phyloP scores from a whole-genome alignment of 2,113 vertebrate genomes.

The Miniopterus natalensis region DNA sequence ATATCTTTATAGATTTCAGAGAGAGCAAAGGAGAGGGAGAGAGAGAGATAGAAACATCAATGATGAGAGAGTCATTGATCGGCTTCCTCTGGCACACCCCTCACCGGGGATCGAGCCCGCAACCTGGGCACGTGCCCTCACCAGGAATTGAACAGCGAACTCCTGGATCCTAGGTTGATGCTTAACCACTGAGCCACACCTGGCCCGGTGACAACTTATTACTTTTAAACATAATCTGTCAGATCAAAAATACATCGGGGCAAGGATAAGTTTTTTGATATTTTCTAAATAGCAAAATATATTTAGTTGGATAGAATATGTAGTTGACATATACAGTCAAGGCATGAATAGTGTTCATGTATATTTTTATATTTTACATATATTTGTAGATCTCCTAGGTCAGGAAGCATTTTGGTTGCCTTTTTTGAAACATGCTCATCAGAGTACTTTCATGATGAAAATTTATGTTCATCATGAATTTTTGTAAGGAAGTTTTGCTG shows the following conservation, averaged over 20 bases:
- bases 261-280: slow-evolving; percentile 30
- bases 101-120: too few species aligned
- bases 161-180: too few species aligned
- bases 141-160: too few species aligned
- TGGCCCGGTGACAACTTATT: neutral
- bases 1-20: too few species aligned
- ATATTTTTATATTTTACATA: slow-evolving; percentile 36
- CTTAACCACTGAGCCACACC: too few species aligned
- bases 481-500: slow-evolving; percentile 58
- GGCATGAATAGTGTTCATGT: neutral
- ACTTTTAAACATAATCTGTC: slow-evolving; percentile 48
- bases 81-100: too few species aligned
- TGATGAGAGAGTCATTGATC: too few species aligned
- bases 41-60: too few species aligned
- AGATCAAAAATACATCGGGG: neutral
- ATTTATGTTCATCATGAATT: slow-evolving; percentile 19
- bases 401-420: slow-evolving; percentile 35
- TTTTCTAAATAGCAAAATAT: neutral
- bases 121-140: too few species aligned
- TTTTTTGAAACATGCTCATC: slow-evolving; percentile 37
- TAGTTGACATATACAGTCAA: neutral
- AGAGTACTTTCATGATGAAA: slow-evolving; percentile 26
- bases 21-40: too few species aligned
- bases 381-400: neutral
- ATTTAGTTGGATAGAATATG: neutral